Evolutionary conservation across 2,113 vertebrate genomes (phyloP), one percentile per base, ranked within the genome.

Genomic region (Prunella himalayana): DNA sequence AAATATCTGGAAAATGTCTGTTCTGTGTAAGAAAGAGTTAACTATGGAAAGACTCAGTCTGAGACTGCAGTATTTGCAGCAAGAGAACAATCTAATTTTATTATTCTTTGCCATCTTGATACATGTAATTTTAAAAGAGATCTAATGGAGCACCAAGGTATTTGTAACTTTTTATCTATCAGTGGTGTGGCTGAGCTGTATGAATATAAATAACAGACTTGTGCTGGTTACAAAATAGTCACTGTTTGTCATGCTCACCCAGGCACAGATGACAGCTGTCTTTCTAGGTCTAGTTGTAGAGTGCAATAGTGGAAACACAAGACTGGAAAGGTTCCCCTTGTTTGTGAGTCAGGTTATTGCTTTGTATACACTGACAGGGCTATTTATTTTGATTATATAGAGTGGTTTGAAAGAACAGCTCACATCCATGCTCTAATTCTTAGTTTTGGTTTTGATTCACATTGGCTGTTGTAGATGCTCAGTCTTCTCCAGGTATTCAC

Each of bases 401-500:
- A 84, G 31, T 5, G 45, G 35, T 82, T 35, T 85, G 82, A 76
- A 92, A 76, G 45, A 92, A 24, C 31, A 85, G 23, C 61, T 78
- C 69, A 59, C 51, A 83, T 47, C 42, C 33, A 64, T 1, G 2
- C 30, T 92, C 65, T 91, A 45, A n/a, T 71, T 77, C 54, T 45
- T 82, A 61, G 24, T 31, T 92, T 69, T 65, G n/a, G 7, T 85
- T 92, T 76, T 85, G 18, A 88, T 88, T 88, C 84, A 75, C 0
- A 0, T 28, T 72, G 59, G 49, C 91, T 77, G 50, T 73, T 77
- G 30, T 70, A 61, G 85, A 66, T 77, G 50, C 61, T 39, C 41
- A 50, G 51, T 35, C 71, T 70, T 95, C 70, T 91, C 51, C 90
- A 94, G 90, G 90, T 95, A 94, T 59, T 78, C 64, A 71, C 30